Evolutionary conservation across 64 coral and sea anemone species (phyloP).

Genomic region (Actinia tenebrosa): DNA sequence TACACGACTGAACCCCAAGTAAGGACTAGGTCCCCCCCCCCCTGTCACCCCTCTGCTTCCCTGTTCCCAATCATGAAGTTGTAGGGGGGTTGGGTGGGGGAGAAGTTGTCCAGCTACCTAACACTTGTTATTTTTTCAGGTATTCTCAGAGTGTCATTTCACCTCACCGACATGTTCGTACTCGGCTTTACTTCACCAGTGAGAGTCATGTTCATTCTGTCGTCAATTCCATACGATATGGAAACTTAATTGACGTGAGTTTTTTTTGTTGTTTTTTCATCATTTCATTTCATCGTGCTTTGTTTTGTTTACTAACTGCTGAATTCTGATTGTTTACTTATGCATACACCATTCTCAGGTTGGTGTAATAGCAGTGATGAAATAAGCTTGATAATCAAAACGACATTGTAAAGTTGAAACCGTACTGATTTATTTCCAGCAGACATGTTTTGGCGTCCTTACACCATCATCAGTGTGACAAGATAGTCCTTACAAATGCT

Average conservation of each 20-base stretch:
- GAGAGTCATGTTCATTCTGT: conserved; percentile 97
- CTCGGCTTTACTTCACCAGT: conserved; percentile 93
- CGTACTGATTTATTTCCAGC: too few species aligned
- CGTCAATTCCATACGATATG: conserved; percentile 76
- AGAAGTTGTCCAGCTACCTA: neutral
- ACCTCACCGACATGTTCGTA: conserved; percentile 91
- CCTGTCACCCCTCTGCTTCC: too few species aligned
- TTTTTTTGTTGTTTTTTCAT: neutral
- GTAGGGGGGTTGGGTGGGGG: too few species aligned
- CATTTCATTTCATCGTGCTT: neutral
- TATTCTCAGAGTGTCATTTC: conserved; percentile 87
- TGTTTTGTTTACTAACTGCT: neutral
- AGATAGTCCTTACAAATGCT: too few species aligned
- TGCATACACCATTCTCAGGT: too few species aligned
- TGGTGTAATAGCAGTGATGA: too few species aligned
- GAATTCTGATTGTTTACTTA: neutral
- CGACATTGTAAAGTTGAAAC: too few species aligned
- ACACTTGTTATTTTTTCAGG: conserved; percentile 15
- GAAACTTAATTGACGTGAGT: conserved; percentile 87
- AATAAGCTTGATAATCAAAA: too few species aligned
- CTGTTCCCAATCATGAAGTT: too few species aligned
- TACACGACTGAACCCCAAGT: conserved; percentile 89
- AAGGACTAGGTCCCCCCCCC: neutral
- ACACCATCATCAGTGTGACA: too few species aligned
- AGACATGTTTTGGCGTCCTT: too few species aligned